Percentiles rank a stretch among this genome's conserved stretches.
phyloP scores from a whole-genome alignment of 2,113 vertebrate genomes.

The Phyllostomus discolor region DNA sequence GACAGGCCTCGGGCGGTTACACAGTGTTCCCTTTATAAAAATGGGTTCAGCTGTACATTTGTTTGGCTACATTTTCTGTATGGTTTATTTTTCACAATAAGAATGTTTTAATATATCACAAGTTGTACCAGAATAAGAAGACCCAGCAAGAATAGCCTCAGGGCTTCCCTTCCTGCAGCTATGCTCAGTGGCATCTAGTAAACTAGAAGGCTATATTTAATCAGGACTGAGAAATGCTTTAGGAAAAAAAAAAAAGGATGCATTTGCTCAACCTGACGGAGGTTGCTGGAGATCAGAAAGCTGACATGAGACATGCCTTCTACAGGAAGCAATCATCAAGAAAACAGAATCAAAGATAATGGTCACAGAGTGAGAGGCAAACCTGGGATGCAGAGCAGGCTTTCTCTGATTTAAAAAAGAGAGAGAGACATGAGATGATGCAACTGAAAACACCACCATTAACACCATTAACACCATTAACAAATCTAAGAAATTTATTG shows the following conservation, averaged over 20 bases:
- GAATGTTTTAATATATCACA: background rate
- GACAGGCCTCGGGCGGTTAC: background rate
- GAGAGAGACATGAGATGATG: background rate
- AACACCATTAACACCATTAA: background rate
- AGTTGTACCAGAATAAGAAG: background rate
- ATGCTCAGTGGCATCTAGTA: background rate
- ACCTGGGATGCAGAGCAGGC: background rate
- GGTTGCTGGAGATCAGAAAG: background rate
- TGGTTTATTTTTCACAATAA: background rate
- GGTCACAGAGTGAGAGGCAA: background rate
- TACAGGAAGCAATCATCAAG: background rate
- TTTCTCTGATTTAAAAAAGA: background rate
- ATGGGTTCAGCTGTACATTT: background rate
- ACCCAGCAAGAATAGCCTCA: background rate
- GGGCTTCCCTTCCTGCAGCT: background rate
- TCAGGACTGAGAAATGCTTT: background rate
- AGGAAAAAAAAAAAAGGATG: background rate
- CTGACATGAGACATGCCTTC: background rate
- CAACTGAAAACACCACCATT: background rate
- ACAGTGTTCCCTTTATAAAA: background rate
- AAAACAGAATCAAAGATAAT: background rate
- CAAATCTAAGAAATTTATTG: background rate
- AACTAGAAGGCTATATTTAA: background rate
- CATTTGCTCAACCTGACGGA: background rate
- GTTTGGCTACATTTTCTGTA: background rate